Conservation (phyloP, 2,888 invertebrate species). For the Conistra vaccinii region DNA sequence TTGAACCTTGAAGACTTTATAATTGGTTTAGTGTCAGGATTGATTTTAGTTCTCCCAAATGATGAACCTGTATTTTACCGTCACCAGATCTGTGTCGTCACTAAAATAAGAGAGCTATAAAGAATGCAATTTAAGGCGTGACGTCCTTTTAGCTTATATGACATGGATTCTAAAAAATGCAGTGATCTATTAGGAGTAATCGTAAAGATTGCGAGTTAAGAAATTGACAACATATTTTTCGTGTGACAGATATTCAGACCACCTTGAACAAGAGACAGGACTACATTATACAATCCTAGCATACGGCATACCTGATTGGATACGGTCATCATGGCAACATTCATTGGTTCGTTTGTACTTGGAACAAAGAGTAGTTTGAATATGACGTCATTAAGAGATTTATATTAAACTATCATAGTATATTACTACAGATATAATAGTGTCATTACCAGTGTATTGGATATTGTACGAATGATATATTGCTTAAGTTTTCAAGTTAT, state of each 20-base stretch:
- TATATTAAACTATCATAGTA: not conserved
- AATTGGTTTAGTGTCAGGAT: not conserved
- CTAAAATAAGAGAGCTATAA: not conserved
- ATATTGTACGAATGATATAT: not conserved
- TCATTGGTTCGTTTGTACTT: conserved; percentile 34
- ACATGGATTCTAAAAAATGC: not conserved
- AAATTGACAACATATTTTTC: not conserved
- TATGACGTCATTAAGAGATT: conserved; percentile 19
- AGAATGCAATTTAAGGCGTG: not conserved
- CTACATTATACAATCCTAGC: conserved; percentile 23
- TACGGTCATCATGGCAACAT: conserved; percentile 36
- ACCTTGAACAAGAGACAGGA: conserved; percentile 36
- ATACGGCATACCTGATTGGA: conserved; percentile 44
- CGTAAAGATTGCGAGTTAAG: no score
- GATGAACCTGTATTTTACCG: not conserved
- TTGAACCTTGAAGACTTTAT: not conserved
- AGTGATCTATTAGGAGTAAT: not conserved
- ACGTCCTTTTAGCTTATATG: not conserved
- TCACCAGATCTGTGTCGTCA: not conserved
- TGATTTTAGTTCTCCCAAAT: conserved; percentile 2
- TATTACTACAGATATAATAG: not conserved
- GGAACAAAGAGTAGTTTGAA: conserved; percentile 59
- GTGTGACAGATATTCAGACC: not conserved
- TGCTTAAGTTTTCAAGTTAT: not conserved
- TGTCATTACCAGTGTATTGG: not conserved